Percentiles rank a stretch among this genome's conserved stretches.
Evolutionary conservation across 2,888 invertebrate genomes (phyloP).

Genomic region (Diloba caeruleocephala): DNA sequence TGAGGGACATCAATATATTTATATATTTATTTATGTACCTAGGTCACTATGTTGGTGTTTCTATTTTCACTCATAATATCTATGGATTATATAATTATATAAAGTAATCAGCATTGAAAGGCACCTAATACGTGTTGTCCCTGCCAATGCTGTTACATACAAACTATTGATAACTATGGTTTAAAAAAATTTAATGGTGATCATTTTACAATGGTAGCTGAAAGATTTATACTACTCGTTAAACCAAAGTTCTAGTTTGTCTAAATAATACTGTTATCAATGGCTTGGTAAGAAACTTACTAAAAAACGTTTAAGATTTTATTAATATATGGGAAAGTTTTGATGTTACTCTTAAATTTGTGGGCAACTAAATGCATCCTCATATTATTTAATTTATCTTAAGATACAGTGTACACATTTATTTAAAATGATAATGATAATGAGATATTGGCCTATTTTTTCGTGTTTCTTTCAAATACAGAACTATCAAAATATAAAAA

Average conservation of each 20-base stretch:
- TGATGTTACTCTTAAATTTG: constrained; percentile 70
- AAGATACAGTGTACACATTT: constrained; percentile 82
- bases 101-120: constrained; percentile 71
- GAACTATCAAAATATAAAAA: constrained; percentile 90
- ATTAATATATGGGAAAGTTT: constrained; percentile 73
- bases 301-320: constrained; percentile 72
- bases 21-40: constrained; percentile 80
- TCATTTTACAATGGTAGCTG: constrained; percentile 79
- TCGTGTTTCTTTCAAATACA: constrained; percentile 85
- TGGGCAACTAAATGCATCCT: constrained; percentile 87
- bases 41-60: constrained; percentile 87
- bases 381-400: constrained; percentile 75
- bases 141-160: constrained; percentile 74
- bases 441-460: constrained; percentile 87
- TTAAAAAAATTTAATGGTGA: constrained; percentile 73
- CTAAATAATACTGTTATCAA: constrained; percentile 89
- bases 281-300: constrained; percentile 88
- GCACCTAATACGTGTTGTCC: constrained; percentile 63
- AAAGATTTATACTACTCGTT: constrained; percentile 78
- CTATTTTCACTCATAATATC: constrained; percentile 84
- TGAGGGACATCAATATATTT: constrained; percentile 68
- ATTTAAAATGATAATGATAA: constrained; percentile 85
- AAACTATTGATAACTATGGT: constrained; percentile 82
- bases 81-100: constrained; percentile 74
- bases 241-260: constrained; percentile 83